Evolutionary conservation across 2,113 vertebrate genomes (phyloP), one percentile per base, ranked within the genome.

Genomic region (Cyphomyrus plagiostoma): DNA sequence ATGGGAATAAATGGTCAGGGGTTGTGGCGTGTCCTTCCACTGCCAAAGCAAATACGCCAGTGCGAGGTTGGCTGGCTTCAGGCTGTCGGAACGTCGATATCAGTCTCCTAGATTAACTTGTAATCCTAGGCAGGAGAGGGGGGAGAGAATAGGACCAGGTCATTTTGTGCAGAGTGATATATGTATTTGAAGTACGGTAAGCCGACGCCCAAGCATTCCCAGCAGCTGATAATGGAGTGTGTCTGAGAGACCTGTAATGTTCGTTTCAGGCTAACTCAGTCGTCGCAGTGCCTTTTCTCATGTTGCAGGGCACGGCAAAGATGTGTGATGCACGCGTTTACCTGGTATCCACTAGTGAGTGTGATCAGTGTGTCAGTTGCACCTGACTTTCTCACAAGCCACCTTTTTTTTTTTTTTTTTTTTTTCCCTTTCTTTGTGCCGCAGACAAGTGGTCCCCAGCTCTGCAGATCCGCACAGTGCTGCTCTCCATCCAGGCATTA

Each of bases 401-500:
- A 19, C 8, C 26, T 35, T 86, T 4, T 19, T 52, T 50, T 13
- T 3, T 48, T 48, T 11, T 49, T 48, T 48, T 46, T 5, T 6
- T 50, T 50, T 50, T 15, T n/a, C 2, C 3, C 42, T 4, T 30
- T n/a, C 39, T 88, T 13, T 80, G 7, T 21, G 26, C 30, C 94
- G 77, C 93, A 99, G 98, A 99, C 96, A 99, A 99, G 93, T 99
- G 98, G 98, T 99, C 98, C 92, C 98, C 98, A 95, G 98, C 98
- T 92, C 96, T 99, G 97, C 98, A 99, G 97, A 99, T 98, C 93
- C 98, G 98, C 94, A 99, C 98, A 96, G 98, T 99, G 94, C 98
- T 99, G 97, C 97, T 99, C 95, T 99, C 98, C 92, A 99, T 99
- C 96, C 98, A 99, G 97, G 98, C 98, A 93, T 98, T 99, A 98